Evolutionary conservation across 1,140 invertebrate species (phyloP), one percentile per base, ranked within the genome.

Genomic region (Samia ricini): DNA sequence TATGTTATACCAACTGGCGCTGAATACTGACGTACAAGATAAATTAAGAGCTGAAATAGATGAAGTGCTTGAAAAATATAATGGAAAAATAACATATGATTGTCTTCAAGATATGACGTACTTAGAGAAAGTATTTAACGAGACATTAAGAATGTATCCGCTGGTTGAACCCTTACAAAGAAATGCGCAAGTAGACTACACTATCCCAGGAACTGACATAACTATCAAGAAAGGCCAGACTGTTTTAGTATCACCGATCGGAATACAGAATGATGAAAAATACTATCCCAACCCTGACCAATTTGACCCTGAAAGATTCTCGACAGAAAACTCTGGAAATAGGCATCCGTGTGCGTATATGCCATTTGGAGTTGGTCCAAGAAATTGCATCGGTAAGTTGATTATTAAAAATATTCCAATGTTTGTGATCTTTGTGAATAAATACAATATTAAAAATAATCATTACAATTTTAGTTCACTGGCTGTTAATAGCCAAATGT

Each of bases 81-180:
- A 78, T n/a, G 89, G 86, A 3, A 59, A 86, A 57, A 19, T 91
- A 26, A 84, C 79, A 1, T 75, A 69, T 7, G 91, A 92, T 8
- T 54, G 66, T 6, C 54, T 93, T 0, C 81, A 72, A 12, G 83
- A 91, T 20, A 76, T 93, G 63, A 79, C 63, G 12, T 93, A 92
- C 61, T 68, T 92, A 24, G 61, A 68, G 4, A 65, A 68, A 70
- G 69, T 69, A 7, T 76, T 81, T 51, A 62, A 69, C 29, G 78
- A 94, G 85, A 93, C 93, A 2, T 77, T 95, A 22, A 83, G 94
- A 2, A 89, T 91, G 68, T 93, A 93, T 71, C 91, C 94, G 0
- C 86, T 93, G 0, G 88, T 91, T 23, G 78, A 91, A 0, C 72
- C 91, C 8, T 61, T 94, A 2, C 77, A 91, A 68, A 84, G 94